Base-by-base conservation (phyloP, 2,797 vertebrate genomes). In the Phrynocephalus guinanensis region DNA sequence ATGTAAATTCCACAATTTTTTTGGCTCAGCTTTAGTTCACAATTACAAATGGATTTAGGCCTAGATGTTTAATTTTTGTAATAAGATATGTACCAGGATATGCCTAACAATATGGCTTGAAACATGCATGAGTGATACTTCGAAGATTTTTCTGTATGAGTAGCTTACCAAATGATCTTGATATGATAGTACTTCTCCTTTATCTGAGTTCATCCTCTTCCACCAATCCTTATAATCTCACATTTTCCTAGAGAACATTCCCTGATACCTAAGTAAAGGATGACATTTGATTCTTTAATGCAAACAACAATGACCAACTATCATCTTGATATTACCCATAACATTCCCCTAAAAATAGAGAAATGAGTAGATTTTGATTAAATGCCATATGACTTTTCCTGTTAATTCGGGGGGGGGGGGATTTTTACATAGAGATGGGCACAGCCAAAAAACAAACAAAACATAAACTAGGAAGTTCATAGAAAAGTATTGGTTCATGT, bases 291-390 rank as follows among this genome's bases (percentile, higher is more conserved):
- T 89, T 87, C 88, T 91, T 30, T 82, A 80, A 76, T 80, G 82
- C 48, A 79, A 90, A 15, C 70, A 33, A 79, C 28, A 84, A 52
- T 87, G 87, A 86, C 75, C 89, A 88, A 70, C 71, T 84, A 38
- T 88, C n/a, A 86, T 90, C 78, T 86, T 92, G 88, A 71, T 88
- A 90, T 68, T 88, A 79, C 71, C 88, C 91, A 70, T 52, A 87
- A 70, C 6, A 6, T 88, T 88, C 89, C 89, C 92, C 86, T 94
- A 92, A 91, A 83, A 90, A 76, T 66, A 67, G 28, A 92, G 84
- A 90, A 92, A 92, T 77, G 84, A 70, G 88, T 0, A 81, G 89
- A 85, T 60, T 82, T 91, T 88, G 8, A 94, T 89, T 81, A 87
- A 94, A 89, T 82, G 15, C 70, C 89, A 18, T 71, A 24, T 91